Evolutionary conservation across 2,113 vertebrate species (phyloP), one percentile per base, ranked within the genome.

Genomic region (Chauna torquata): DNA sequence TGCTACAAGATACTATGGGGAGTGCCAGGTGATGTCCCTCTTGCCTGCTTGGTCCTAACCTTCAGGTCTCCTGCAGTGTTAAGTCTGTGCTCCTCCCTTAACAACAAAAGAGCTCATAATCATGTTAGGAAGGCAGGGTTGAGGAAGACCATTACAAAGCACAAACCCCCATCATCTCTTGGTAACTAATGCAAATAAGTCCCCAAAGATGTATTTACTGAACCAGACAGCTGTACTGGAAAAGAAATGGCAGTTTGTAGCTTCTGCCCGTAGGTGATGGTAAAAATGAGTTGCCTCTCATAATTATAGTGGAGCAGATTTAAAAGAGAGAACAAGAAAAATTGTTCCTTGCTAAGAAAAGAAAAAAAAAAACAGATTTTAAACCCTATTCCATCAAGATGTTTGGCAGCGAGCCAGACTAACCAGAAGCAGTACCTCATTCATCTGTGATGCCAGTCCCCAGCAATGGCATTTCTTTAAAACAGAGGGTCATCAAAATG

Each of bases 211-310:
- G 16, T 62, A 88, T 84, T 83, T 90, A 69, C 87, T 62, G 94
- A 82, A 72, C 28, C 52, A 94, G 94, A 75, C 94, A 97, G 90
- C 94, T 96, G 96, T n/a, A 71, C 47, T 40, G 72, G 81, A 90
- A 84, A 85, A 82, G 79, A 77, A 92, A 92, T 36, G 72, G 90
- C 42, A 92, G 69, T 42, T 88, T 36, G 36, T 52, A 85, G 76
- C 69, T 78, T 90, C 85, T 93, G 89, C 81, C 79, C 6, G 0
- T 44, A 79, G 93, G 85, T 93, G 86, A 76, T 68, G 80, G 81
- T 79, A 70, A 95, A 88, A 96, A 84, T 45, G 13, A 77, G 66
- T 42, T 84, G 69, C 58, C 94, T 76, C 83, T 57, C 30, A 12
- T 70, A 92, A 82, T 86, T 89, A 82, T 9, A 85, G 30, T 17